These are phyloP conservation scores for Volucella inanis DNA, from an alignment of 2,888 invertebrate genomes.

Conservation along the genomic window DNA sequence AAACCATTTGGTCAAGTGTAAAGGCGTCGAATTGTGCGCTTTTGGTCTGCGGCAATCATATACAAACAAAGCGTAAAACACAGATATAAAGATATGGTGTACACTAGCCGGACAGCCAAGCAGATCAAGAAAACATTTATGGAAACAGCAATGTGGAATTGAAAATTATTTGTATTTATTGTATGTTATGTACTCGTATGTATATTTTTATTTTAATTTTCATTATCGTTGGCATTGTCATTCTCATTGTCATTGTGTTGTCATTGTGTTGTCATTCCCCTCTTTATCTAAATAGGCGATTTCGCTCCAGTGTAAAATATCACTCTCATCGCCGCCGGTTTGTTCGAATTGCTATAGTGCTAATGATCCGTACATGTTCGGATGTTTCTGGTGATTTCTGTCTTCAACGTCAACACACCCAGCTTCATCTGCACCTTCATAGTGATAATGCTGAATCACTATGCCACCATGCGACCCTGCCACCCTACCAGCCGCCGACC, in stretches of 20 bases:
- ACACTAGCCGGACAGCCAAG: not conserved
- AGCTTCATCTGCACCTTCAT: too few species aligned
- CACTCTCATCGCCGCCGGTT: too few species aligned
- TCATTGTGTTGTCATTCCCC: not conserved
- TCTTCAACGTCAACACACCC: slow-evolving; percentile 4
- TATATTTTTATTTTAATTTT: too few species aligned
- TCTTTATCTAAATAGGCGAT: slow-evolving; percentile 6
- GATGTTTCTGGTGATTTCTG: not conserved
- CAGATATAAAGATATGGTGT: slow-evolving; percentile 4
- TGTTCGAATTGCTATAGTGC: not conserved
- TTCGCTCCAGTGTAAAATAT: not conserved
- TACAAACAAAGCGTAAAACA: not conserved
- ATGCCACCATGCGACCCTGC: not conserved
- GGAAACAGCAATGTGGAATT: not conserved
- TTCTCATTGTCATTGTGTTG: too few species aligned
- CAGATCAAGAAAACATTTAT: too few species aligned
- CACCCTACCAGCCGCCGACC: not conserved
- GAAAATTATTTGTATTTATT: slow-evolving; percentile 23
- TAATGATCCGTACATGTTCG: too few species aligned
- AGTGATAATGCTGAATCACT: too few species aligned
- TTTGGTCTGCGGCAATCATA: not conserved
- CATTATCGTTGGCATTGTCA: too few species aligned
- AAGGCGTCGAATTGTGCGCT: slow-evolving; percentile 3
- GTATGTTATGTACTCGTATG: too few species aligned
- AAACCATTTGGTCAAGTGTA: slow-evolving; percentile 55